phyloP scores from a whole-genome alignment of 2,113 vertebrate species.

The Lagenorhynchus albirostris region DNA sequence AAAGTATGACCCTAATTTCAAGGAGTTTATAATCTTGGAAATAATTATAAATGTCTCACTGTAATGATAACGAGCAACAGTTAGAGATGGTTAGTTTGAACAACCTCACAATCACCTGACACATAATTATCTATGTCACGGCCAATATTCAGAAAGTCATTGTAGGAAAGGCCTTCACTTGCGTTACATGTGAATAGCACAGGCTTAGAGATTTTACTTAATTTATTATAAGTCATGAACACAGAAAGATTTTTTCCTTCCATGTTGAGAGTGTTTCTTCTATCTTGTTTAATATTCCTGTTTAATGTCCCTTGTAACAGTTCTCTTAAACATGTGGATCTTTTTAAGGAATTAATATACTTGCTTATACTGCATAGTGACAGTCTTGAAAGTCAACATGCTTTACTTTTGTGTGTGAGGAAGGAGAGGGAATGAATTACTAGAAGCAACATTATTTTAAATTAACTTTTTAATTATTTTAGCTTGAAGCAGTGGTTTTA shows the following conservation, averaged over 20 bases:
- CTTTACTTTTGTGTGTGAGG: background rate
- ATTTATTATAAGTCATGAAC: background rate
- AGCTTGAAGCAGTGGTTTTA: background rate
- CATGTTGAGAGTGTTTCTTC: background rate
- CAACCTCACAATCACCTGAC: background rate
- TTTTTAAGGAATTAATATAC: background rate
- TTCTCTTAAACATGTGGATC: background rate
- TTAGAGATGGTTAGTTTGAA: background rate
- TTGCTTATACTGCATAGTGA: background rate
- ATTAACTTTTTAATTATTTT: background rate
- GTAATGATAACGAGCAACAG: background rate
- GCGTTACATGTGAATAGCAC: background rate
- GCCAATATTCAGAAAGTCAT: background rate
- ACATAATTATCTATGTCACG: background rate
- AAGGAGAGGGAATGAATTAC: background rate
- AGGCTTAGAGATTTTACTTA: background rate
- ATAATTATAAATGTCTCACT: conserved; percentile 2
- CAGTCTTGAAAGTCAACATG: background rate
- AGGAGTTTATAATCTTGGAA: background rate
- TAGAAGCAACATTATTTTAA: background rate
- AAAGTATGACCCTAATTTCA: background rate
- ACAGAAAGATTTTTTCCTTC: background rate
- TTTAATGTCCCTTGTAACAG: background rate
- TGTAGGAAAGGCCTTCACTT: background rate
- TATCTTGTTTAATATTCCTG: background rate